Base-by-base conservation (phyloP, 1,140 invertebrate genomes). In the Drosophila kepulauana region DNA sequence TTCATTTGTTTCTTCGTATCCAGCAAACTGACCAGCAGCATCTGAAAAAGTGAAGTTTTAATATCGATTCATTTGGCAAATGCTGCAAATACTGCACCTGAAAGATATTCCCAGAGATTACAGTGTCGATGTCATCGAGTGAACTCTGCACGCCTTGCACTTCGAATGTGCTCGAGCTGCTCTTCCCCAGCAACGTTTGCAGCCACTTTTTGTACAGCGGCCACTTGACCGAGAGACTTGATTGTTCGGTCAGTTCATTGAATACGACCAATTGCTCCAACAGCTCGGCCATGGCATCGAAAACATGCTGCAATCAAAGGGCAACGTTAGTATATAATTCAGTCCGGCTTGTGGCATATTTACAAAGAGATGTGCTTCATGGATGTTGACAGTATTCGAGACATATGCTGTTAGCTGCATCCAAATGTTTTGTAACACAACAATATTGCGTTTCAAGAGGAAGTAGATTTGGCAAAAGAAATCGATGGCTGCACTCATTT, bases 71-170 rank as follows among this genome's bases (percentile, higher is more conserved):
- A 52, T 20, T 25, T 52, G 28, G 6, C 5, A 16, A n/a, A 45
- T 1, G 11, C 5, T 45, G 43, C 43, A 45, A n/a, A 45, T 30
- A 1, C 2, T 5, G 81, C 91, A 95, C 95, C 92, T 94, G 93
- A 91, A 96, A 96, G 62, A 96, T 94, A 75, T 94, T 93, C 8
- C 95, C 95, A 59, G 94, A 93, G 15, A 97, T 89, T 10, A 96
- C 63, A 66, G 94, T 92, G 43, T 91, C 86, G 2, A 92, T 71
- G 20, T 92, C 90, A 2, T 79, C 58, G 0, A 92, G 73, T 2
- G 82, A 84, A 5, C 63, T 74, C 30, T 68, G 56, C 5, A 92
- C 68, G 5, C 91, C 89, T 13, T 43, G 72, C 0, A 91, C 33
- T 46, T 92, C 91, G 7, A 74, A 57, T 4, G 3, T 25, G 13